Percentiles rank a stretch among this genome's conserved stretches.
These are phyloP conservation scores for Halesus radiatus DNA, from an alignment of 1,140 invertebrate genomes.

Conservation along the genomic window DNA sequence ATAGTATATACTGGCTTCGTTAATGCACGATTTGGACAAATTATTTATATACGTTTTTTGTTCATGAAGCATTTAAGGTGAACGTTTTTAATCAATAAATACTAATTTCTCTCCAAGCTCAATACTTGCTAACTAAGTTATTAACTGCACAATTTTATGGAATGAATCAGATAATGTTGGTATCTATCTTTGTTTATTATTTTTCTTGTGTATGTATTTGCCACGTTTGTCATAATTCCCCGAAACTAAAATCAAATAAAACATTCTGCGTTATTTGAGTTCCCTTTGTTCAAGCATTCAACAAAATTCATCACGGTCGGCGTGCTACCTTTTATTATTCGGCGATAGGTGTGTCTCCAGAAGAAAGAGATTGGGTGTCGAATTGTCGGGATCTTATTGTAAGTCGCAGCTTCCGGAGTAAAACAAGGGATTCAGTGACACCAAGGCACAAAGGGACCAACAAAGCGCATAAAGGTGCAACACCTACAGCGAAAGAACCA, in stretches of 20 bases:
- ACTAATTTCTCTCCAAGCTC: too few species aligned
- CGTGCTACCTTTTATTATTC: conserved; percentile 4
- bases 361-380: conserved; percentile 54
- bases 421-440: conserved; percentile 52
- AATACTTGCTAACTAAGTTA: too few species aligned
- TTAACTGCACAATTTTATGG: too few species aligned
- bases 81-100: too few species aligned
- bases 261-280: conserved; percentile 6
- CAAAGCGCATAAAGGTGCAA: conserved; percentile 37
- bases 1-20: too few species aligned
- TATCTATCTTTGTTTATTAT: too few species aligned
- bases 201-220: too few species aligned
- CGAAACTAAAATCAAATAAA: conserved; percentile 21
- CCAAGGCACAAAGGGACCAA: conserved; percentile 40
- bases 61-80: too few species aligned
- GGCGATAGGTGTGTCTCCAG: conserved; percentile 33
- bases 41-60: too few species aligned
- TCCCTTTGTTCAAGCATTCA: conserved; percentile 25
- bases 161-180: too few species aligned
- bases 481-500: conserved; percentile 30
- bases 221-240: not conserved
- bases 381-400: conserved; percentile 51
- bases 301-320: conserved; percentile 38
- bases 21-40: too few species aligned
- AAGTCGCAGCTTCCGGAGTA: conserved; percentile 53